phyloP scores from a whole-genome alignment of 2,888 invertebrate genomes.

The Tipula lateralis region DNA sequence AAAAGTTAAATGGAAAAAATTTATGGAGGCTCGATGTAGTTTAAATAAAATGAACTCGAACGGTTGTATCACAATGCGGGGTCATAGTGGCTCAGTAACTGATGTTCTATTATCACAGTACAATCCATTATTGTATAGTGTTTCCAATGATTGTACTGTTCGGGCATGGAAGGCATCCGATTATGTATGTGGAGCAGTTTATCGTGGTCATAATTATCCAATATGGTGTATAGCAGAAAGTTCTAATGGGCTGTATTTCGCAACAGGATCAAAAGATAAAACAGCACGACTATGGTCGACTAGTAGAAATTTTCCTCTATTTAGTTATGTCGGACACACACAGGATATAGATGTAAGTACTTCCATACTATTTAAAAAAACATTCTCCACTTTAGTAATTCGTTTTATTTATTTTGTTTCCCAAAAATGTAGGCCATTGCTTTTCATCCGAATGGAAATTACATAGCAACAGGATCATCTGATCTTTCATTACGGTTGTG shows the following conservation, averaged over 20 bases:
- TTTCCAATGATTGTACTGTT: constrained; percentile 72
- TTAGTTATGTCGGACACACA: constrained; percentile 83
- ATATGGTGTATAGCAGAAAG: constrained; percentile 82
- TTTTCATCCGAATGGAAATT: constrained; percentile 89
- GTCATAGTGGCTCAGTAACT: constrained; percentile 68
- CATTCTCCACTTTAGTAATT: background rate
- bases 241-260: constrained; percentile 70
- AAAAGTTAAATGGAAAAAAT: constrained; percentile 37
- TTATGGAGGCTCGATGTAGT: constrained; percentile 34
- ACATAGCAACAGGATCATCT: constrained; percentile 85
- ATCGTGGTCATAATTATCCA: constrained; percentile 81
- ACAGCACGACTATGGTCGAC: constrained; percentile 78
- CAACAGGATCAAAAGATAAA: constrained; percentile 83
- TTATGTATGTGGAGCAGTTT: constrained; percentile 64
- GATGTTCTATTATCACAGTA: constrained; percentile 55
- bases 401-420: constrained; percentile 30
- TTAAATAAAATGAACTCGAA: constrained; percentile 52
- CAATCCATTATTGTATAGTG: constrained; percentile 61
- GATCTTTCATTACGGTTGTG: constrained; percentile 85
- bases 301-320: constrained; percentile 74
- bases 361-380: too few species aligned
- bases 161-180: constrained; percentile 69
- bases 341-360: constrained; percentile 80
- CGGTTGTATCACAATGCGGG: constrained; percentile 60
- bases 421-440: constrained; percentile 49